These are phyloP conservation scores for Erpornis zantholeuca DNA, from an alignment of 2,113 vertebrate species.

Conservation along the genomic window DNA sequence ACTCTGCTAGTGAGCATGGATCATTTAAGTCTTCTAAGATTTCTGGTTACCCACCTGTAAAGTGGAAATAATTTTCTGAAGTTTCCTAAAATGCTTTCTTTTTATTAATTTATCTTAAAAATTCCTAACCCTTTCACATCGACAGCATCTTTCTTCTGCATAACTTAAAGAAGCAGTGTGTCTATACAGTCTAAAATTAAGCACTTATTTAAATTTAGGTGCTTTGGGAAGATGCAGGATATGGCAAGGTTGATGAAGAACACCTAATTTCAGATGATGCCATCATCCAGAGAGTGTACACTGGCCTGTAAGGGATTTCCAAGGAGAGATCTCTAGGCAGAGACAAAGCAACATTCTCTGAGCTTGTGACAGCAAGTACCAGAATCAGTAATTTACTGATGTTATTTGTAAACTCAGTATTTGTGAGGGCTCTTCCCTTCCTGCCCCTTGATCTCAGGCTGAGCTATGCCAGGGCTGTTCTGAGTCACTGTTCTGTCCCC, in stretches of 20 bases:
- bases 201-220: background rate
- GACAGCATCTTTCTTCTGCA: background rate
- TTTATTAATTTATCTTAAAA: background rate
- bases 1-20: background rate
- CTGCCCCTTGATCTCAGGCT: background rate
- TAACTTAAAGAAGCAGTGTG: background rate
- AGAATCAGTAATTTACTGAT: constrained; percentile 34
- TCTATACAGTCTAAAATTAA: background rate
- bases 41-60: background rate
- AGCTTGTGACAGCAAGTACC: background rate
- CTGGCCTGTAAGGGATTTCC: background rate
- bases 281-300: background rate
- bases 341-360: background rate
- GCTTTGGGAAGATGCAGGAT: background rate
- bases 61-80: background rate
- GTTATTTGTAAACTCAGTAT: constrained; percentile 53
- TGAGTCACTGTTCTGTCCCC: background rate
- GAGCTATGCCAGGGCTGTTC: constrained; percentile 11
- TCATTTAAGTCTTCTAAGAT: background rate
- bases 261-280: background rate
- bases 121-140: background rate
- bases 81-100: background rate
- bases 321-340: background rate
- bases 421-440: constrained; percentile 24
- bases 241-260: background rate